Base-by-base conservation (phyloP, 2,888 invertebrate genomes). In the Lasioglossum pauxillum region DNA sequence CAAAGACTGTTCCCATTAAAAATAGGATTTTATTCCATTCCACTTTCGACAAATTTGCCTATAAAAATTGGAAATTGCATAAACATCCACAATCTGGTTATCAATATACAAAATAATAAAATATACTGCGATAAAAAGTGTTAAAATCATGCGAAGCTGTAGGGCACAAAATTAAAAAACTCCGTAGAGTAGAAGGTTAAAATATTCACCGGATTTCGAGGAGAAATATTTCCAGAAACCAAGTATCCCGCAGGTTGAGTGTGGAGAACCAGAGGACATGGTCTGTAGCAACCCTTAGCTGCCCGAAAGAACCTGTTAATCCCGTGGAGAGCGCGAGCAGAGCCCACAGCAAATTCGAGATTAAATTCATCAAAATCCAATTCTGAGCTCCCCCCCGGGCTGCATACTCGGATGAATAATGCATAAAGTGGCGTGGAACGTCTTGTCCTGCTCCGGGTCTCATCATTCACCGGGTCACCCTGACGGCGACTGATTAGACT, bases 331-430 rank as follows among this genome's bases (percentile, higher is more conserved):
- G 90, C 81, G 31, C 57, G 85, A 87, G 81, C 79, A 78, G 78
- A 90, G 93, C 94, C 93, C 86, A 91, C 88, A 93, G 94, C 93
- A 91, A 91, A 93, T 89, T 94, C 93, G 90, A 95, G 95, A 95
- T 95, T 95, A 95, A 95, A 95, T 95, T 95, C 94, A 95, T 95
- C 94, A 94, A 93, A 94, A 94, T 95, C 94, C 94, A 95, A 94
- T 94, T 93, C 93, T 90, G 90, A 83, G 92, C 90, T 88, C 88
- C 93, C 93, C 92, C 88, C 89, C 16, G 89, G 94, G 92, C 91
- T 91, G 90, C 87, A 88, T 91, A 35, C 87, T 89, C 91, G 91
- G 89, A 94, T 94, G 94, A 95, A 94, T 94, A 94, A 94, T 94
- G 93, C 92, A 94, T 94, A 91, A 90, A 90, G 90, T 89, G 88